Evolutionary conservation across 2,113 vertebrate genomes (phyloP), one percentile per base, ranked within the genome.

Genomic region (Sceloporus tristichus): DNA sequence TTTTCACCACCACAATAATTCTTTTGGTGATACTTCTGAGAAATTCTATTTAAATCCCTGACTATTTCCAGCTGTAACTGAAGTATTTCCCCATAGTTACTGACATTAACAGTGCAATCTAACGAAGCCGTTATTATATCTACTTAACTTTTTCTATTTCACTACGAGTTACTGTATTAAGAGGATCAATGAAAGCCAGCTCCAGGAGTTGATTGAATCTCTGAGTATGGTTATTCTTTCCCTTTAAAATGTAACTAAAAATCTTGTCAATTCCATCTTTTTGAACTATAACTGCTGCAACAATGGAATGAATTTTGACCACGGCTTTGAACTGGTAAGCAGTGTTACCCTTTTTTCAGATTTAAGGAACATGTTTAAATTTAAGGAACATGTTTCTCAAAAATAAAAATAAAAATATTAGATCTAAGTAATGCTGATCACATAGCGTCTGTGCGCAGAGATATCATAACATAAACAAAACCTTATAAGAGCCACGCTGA

Each of bases 1-100:
- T 94, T 65, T 87, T 82, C 38, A 62, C 19, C 1, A 53, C 56
- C 86, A 94, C 90, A 91, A 86, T 87, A 93, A 74, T 54, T 88
- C 38, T 71, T 71, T 82, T 92, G 53, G 48, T 88, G 68, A 79
- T 7, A 68, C 66, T 77, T 89, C 89, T 66, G 11, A 77, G 79
- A 40, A 80, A 86, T 23, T 27, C 23, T 25, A 54, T 40, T 71
- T 92, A 93, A 10, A 19, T 79, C 38, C 75, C 79, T 59, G 73
- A n/a, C 6, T 83, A 65, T 78, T 91, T 84, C 84, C 21, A 34
- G 34, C 13, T 79, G 19, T 18, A 75, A 29, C 25, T 81, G 74
- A 54, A 19, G 48, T 65, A 85, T n/a, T 19, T 65, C 40, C 48
- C 62, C 59, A 29, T 85, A 21, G 29, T 74, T 87, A 73, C 53